Evolutionary conservation across 2,113 vertebrate genomes (phyloP).

Genomic region (Enhydra lutris): DNA sequence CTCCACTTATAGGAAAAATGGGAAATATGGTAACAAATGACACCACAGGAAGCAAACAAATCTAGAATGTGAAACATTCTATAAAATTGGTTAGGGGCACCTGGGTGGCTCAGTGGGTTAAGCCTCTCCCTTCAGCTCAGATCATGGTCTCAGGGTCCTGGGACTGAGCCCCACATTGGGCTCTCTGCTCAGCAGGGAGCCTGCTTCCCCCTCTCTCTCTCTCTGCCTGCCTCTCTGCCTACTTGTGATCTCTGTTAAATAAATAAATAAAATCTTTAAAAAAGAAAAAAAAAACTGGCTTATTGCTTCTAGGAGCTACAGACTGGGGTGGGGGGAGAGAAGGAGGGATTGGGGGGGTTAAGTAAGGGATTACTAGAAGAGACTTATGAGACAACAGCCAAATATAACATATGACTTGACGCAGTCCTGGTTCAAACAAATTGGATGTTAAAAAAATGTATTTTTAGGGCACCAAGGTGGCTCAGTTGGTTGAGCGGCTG

Average conservation of each 20-base stretch:
- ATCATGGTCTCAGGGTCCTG: too few species aligned
- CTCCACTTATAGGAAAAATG: not conserved
- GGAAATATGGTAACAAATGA: not conserved
- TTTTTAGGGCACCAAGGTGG: not conserved
- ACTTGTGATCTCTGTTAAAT: too few species aligned
- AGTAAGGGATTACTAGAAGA: not conserved
- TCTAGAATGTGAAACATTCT: not conserved
- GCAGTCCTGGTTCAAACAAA: not conserved
- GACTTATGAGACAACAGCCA: not conserved
- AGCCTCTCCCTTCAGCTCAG: too few species aligned
- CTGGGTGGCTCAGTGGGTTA: too few species aligned
- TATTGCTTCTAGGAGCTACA: not conserved
- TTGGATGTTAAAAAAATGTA: not conserved
- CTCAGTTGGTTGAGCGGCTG: too few species aligned
- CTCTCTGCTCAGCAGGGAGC: too few species aligned
- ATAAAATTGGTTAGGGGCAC: not conserved
- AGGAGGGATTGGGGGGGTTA: not conserved
- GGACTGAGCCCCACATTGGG: too few species aligned
- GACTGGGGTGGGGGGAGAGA: not conserved
- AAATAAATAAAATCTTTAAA: too few species aligned
- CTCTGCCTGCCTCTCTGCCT: too few species aligned
- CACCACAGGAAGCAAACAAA: not conserved
- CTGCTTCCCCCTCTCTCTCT: too few species aligned
- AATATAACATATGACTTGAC: not conserved
- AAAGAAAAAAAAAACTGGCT: not conserved